A percentile compares a stretch with the other conserved stretches of the same genome.
Conservation (phyloP, 1,140 invertebrate genomes). For the Drepana arcuata region DNA sequence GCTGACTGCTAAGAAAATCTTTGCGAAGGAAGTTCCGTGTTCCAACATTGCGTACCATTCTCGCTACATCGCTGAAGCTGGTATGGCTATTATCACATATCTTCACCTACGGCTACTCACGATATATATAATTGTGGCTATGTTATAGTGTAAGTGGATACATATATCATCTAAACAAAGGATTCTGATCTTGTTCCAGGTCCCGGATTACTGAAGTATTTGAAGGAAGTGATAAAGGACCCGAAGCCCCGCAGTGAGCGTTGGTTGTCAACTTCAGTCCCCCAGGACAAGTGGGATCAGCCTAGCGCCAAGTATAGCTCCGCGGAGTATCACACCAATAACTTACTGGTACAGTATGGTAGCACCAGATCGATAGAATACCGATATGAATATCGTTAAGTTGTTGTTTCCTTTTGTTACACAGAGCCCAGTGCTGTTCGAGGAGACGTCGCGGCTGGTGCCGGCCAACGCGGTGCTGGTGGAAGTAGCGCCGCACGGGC, state of each 20-base stretch:
- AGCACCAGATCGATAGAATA: no score
- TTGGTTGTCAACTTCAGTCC: conserved; percentile 90
- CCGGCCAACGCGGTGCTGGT: conserved; percentile 83
- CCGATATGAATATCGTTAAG: no score
- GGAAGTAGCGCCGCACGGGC: conserved; percentile 86
- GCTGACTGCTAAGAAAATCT: conserved; percentile 77
- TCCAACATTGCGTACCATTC: conserved; percentile 84
- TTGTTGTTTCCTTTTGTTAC: no score
- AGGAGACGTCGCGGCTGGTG: conserved; percentile 82
- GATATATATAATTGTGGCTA: no score
- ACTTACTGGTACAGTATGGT: conserved; percentile 82
- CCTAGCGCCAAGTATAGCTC: conserved; percentile 79
- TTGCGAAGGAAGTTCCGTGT: conserved; percentile 80
- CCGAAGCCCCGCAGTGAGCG: conserved; percentile 78
- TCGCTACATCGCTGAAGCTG: conserved; percentile 75
- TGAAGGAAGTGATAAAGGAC: conserved; percentile 77
- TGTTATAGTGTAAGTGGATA: no score
- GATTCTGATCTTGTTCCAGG: conserved; percentile 41
- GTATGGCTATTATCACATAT: no score
- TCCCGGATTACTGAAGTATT: conserved; percentile 77
- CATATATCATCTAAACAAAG: no score
- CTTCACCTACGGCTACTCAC: no score
- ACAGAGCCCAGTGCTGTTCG: conserved; percentile 83
- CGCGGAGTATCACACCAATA: conserved; percentile 93
- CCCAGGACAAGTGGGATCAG: conserved; percentile 78